Base-by-base conservation (phyloP, 2,113 vertebrate genomes). In the Tauraco erythrolophus region DNA sequence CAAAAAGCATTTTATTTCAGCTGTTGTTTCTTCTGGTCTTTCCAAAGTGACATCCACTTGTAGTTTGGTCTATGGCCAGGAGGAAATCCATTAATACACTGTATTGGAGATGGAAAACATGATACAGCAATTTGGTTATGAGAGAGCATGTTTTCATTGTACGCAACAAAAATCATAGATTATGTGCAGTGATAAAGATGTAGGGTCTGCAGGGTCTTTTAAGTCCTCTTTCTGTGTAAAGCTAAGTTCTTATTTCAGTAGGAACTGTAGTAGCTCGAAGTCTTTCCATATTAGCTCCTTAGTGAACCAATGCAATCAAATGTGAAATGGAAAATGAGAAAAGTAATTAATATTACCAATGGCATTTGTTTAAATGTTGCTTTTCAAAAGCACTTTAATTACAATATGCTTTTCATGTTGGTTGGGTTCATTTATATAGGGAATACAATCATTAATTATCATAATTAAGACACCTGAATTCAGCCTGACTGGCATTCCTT, bases 401-500 rank as follows among this genome's bases (percentile, higher is more conserved):
- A 98, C 96, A 98, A 98, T 98, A 98, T 97, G 97, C 97, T 98
- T 98, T 98, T 98, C 95, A 96, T 98, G 95, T 98, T 98, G 96
- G 97, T 91, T 97, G 98, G 97, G 96, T 98, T 98, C 97, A 98
- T 98, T 98, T 98, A 96, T 98, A 88, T 75, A 95, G 93, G 83
- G 96, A 98, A 98, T 98, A 98, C 97, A 98, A 98, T 98, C 94
- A 98, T 98, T 98, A 98, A 98, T 98, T 98, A 98, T 97, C 97
- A 98, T 98, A 98, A 98, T 98, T 98, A 98, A 98, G 98, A 97
- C 97, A 98, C 98, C 98, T 98, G 98, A 98, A 98, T 97, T 96
- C 94, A 97, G 92, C 91, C 97, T 96, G 97, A 98, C 97, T 97
- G 97, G 89, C 96, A 96, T 97, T 96, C 82, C 86, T 97, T 97